These are phyloP conservation scores for Porites lutea DNA, from an alignment of 64 coral and sea anemone species.

Conservation along the genomic window DNA sequence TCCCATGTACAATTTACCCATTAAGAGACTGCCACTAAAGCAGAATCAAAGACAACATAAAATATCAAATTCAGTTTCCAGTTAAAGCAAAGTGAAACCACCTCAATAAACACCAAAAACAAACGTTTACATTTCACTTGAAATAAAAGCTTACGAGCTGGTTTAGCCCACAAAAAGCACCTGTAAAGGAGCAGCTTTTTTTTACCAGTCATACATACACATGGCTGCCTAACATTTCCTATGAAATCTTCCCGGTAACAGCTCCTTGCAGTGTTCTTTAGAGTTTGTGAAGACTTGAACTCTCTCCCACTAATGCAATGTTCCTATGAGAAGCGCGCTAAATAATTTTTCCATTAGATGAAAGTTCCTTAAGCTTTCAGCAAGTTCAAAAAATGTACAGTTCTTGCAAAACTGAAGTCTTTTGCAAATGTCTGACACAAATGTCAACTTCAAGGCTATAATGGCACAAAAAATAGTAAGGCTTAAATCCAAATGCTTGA, in stretches of 20 bases:
- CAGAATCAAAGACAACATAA: no score
- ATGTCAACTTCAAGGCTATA: constrained; percentile 51
- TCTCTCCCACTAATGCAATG: constrained; percentile 42
- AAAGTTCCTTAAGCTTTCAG: constrained; percentile 35
- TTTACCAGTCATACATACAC: constrained; percentile 52
- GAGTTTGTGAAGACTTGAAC: constrained; percentile 41
- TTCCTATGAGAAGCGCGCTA: constrained; percentile 44
- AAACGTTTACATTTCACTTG: no score
- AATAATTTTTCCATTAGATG: constrained; percentile 52
- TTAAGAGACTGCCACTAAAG: no score
- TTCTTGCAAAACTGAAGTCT: constrained; percentile 27
- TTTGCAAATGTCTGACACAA: constrained; percentile 25
- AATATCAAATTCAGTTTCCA: background rate
- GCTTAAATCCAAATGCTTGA: constrained; percentile 54
- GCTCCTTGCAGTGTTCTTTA: constrained; percentile 28
- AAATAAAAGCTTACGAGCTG: constrained; percentile 4
- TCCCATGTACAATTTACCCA: no score
- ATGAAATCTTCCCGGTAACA: constrained; percentile 43
- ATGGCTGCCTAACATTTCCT: constrained; percentile 59
- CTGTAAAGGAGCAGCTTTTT: background rate
- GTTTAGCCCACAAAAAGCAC: constrained; percentile 9
- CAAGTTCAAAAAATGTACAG: constrained; percentile 53
- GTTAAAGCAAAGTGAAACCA: constrained; percentile 1
- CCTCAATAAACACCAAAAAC: background rate
- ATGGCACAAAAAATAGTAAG: constrained; percentile 15